A percentile compares a stretch with the other conserved stretches of the same genome.
Conservation (phyloP, 2,888 invertebrate genomes). For the Aelia acuminata region DNA sequence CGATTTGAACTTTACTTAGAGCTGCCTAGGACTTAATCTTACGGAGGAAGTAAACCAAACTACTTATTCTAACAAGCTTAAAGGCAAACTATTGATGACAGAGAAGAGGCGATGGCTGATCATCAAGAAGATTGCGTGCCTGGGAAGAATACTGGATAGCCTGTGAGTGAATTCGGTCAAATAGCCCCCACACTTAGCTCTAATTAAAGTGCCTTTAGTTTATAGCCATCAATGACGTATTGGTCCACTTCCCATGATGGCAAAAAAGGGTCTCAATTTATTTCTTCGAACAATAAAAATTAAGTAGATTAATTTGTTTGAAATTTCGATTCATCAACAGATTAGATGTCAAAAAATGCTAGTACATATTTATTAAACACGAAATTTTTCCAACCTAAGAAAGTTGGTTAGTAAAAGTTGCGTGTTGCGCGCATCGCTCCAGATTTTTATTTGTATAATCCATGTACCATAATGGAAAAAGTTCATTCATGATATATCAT, state of each 20-base stretch:
- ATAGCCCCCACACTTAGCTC: not conserved
- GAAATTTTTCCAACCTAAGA: too few relatives aligned
- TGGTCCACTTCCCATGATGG: not conserved
- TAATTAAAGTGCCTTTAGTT: slow-evolving; percentile 1
- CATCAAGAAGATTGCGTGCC: slow-evolving; percentile 2
- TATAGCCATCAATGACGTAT: not conserved
- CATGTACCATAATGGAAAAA: too few relatives aligned
- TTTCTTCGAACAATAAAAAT: not conserved
- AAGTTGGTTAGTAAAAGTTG: too few relatives aligned
- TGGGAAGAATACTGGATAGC: not conserved
- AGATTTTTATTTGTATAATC: too few relatives aligned
- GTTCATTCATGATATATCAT: too few relatives aligned
- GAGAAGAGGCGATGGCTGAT: not conserved
- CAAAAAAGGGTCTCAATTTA: not conserved
- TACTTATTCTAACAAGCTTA: not conserved
- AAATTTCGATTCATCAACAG: too few relatives aligned
- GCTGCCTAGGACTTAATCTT: not conserved
- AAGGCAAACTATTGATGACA: not conserved
- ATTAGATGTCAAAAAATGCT: too few relatives aligned
- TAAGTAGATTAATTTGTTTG: too few relatives aligned
- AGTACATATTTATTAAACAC: too few relatives aligned
- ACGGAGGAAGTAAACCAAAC: not conserved
- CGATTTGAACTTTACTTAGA: not conserved
- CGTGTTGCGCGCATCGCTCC: too few relatives aligned
- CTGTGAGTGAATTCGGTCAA: not conserved